Evolutionary conservation across 2,888 invertebrate species (phyloP).

Genomic region (Pseudococcus jackbeardsleyi): DNA sequence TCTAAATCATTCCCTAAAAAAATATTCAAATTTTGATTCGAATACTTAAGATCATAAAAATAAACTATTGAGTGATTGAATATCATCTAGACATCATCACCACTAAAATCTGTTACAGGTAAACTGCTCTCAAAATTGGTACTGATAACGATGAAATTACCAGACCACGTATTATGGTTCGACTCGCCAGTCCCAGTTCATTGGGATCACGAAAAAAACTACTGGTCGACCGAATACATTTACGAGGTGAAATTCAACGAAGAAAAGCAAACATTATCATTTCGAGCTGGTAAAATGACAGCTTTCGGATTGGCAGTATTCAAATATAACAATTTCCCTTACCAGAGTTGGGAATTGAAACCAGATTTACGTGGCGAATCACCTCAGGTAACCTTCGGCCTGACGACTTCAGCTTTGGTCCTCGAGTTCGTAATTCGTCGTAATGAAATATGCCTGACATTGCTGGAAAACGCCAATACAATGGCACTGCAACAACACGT

Average conservation of each 20-base stretch:
- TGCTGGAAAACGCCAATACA: slow-evolving; percentile 77
- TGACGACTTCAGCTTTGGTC: slow-evolving; percentile 74
- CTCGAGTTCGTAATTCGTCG: slow-evolving; percentile 71
- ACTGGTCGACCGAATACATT: slow-evolving; percentile 81
- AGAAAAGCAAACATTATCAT: slow-evolving; percentile 81
- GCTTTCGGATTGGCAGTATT: slow-evolving; percentile 82
- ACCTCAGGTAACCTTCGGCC: slow-evolving; percentile 55
- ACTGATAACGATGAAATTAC: slow-evolving; percentile 79
- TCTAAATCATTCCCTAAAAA: too few relatives aligned
- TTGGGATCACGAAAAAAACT: slow-evolving; percentile 75
- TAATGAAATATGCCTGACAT: slow-evolving; percentile 70
- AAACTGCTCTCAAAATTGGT: slow-evolving; percentile 78
- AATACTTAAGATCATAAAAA: too few relatives aligned
- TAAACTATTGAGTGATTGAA: too few relatives aligned
- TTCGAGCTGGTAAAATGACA: slow-evolving; percentile 81
- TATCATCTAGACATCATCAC: background rate
- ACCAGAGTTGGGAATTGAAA: slow-evolving; percentile 87
- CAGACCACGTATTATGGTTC: slow-evolving; percentile 81
- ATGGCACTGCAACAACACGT: slow-evolving; percentile 75
- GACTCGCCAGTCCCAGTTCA: slow-evolving; percentile 82
- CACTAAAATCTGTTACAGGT: background rate
- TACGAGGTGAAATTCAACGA: slow-evolving; percentile 84
- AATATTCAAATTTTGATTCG: too few relatives aligned
- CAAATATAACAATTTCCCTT: slow-evolving; percentile 85
- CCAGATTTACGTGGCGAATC: slow-evolving; percentile 75